A percentile compares a stretch with the other conserved stretches of the same genome.
These are phyloP conservation scores for Elgaria multicarinata DNA, from an alignment of 2,113 vertebrate species.

Conservation along the genomic window DNA sequence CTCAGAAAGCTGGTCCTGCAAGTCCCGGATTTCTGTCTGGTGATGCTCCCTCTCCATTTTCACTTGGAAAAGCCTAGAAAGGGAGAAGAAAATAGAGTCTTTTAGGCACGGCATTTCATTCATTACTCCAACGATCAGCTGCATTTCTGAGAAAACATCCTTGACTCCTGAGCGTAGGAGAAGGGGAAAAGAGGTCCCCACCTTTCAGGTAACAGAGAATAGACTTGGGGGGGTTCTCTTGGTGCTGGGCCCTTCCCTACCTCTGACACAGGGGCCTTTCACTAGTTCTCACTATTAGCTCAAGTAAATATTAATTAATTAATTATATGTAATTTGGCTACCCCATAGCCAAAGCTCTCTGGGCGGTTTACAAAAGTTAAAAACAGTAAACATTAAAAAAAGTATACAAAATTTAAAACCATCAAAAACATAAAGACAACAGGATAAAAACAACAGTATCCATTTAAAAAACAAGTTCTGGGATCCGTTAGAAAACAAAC, in stretches of 20 bases:
- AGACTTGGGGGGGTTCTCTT: background rate
- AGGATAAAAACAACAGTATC: too few relatives aligned
- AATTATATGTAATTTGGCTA: too few relatives aligned
- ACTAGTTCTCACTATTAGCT: background rate
- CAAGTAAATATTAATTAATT: too few relatives aligned
- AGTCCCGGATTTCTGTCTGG: conserved; percentile 95
- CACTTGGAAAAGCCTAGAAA: conserved; percentile 91
- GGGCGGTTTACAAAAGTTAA: too few relatives aligned
- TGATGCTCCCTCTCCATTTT: conserved; percentile 96
- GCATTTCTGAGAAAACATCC: background rate
- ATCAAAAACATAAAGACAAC: too few relatives aligned
- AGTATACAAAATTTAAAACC: too few relatives aligned
- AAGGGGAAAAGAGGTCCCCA: background rate
- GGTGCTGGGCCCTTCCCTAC: background rate
- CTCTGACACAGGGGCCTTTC: background rate
- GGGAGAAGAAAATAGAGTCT: conserved; percentile 8
- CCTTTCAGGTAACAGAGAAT: background rate
- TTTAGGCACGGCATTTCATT: background rate
- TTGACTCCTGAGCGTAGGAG: background rate
- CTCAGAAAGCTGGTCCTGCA: conserved; percentile 98
- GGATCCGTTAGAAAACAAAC: too few relatives aligned
- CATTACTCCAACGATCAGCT: background rate
- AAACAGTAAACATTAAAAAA: too few relatives aligned
- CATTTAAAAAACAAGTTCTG: too few relatives aligned
- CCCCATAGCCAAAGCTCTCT: too few relatives aligned